phyloP scores from a whole-genome alignment of 1,140 invertebrate species.

The Listronotus oregonensis region DNA sequence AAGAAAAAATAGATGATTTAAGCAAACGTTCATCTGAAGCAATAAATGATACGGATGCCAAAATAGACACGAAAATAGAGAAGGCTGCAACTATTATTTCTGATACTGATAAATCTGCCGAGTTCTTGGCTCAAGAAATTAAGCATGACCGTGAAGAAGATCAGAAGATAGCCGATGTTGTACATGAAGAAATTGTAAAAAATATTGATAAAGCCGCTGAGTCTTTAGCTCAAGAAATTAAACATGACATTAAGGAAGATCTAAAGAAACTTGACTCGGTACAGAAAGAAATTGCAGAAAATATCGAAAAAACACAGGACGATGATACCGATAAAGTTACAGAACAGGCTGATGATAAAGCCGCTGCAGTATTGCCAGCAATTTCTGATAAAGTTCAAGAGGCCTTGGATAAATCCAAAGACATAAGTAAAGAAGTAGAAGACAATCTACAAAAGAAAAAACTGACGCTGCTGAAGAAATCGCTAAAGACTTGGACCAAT shows the following conservation, averaged over 20 bases:
- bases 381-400: not conserved
- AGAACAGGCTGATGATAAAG: conserved; percentile 3
- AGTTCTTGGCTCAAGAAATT: not conserved
- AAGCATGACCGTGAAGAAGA: not conserved
- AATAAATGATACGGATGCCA: not conserved
- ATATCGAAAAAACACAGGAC: not conserved
- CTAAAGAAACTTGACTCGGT: not conserved
- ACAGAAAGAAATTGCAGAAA: not conserved
- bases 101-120: too few species aligned
- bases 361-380: not conserved
- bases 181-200: not conserved
- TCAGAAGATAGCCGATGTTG: not conserved
- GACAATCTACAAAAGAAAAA: too few species aligned
- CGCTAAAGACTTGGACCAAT: too few species aligned
- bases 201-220: not conserved
- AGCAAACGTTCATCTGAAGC: not conserved
- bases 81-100: not conserved
- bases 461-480: too few species aligned
- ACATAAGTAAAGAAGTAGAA: too few species aligned
- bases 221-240: not conserved
- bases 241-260: not conserved
- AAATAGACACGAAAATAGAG: not conserved
- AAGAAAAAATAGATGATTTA: conserved; percentile 7
- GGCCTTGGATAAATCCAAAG: too few species aligned
- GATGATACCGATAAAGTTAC: not conserved